Conservation (phyloP, 2,113 vertebrate genomes). For the Porphyrio hochstetteri region DNA sequence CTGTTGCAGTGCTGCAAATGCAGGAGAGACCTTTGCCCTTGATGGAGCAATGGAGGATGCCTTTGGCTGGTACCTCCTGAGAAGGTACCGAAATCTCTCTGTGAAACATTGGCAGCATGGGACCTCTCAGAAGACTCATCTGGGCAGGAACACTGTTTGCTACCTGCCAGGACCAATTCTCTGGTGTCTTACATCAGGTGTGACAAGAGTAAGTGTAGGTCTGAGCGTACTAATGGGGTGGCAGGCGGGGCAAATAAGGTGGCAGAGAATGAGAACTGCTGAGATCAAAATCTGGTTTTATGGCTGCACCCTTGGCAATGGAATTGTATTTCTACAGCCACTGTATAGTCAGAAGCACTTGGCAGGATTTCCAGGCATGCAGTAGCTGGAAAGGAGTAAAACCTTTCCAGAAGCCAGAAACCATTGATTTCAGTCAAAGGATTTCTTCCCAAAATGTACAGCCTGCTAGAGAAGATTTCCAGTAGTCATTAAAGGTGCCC, state of each 20-base stretch:
- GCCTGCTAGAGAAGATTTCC: conserved; percentile 39
- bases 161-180: neutral
- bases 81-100: neutral
- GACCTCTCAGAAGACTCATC: neutral
- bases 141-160: neutral
- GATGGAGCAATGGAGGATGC: neutral
- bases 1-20: neutral
- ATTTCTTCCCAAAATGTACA: conserved; percentile 25
- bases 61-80: neutral
- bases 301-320: neutral
- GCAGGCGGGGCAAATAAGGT: neutral
- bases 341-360: neutral
- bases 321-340: neutral
- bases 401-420: conserved; percentile 22
- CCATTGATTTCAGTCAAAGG: neutral
- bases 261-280: neutral
- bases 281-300: neutral
- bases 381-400: conserved; percentile 33
- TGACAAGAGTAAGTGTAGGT: accelerated
- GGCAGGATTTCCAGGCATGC: neutral
- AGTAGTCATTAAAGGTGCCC: conserved; percentile 27
- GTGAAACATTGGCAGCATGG: accelerated
- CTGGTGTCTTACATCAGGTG: neutral
- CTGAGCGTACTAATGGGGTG: neutral
- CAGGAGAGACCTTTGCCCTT: neutral